Conservation (phyloP, 2,888 invertebrate genomes). For the Atrina japonica region DNA sequence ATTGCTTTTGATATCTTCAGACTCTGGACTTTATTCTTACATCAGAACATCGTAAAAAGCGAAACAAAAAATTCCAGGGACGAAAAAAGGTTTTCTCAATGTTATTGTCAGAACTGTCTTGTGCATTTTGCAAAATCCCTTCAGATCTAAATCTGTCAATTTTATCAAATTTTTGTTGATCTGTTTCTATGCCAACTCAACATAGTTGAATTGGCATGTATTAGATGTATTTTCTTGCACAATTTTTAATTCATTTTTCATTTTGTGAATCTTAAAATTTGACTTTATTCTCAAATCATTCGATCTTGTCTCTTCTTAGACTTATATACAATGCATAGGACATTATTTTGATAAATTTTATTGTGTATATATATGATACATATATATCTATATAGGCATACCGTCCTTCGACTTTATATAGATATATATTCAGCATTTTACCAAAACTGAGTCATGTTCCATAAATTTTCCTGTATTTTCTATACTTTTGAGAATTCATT, state of each 20-base stretch:
- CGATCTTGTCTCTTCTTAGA: too few relatives aligned
- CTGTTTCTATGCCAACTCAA: too few relatives aligned
- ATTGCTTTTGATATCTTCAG: slow-evolving; percentile 33
- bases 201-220: too few relatives aligned
- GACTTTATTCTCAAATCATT: background rate
- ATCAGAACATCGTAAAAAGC: slow-evolving; percentile 20
- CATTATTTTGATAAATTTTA: slow-evolving; percentile 10
- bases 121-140: slow-evolving; percentile 42
- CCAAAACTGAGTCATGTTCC: background rate
- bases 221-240: background rate
- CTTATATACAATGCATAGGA: slow-evolving; percentile 23
- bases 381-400: background rate
- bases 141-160: slow-evolving; percentile 27
- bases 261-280: background rate
- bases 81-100: slow-evolving; percentile 44
- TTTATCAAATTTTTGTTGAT: too few relatives aligned
- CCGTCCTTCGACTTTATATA: background rate
- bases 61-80: slow-evolving; percentile 31
- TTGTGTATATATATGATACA: too few relatives aligned
- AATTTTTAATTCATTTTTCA: background rate
- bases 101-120: slow-evolving; percentile 38
- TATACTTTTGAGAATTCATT: too few relatives aligned
- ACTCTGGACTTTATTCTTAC: slow-evolving; percentile 43
- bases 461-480: too few relatives aligned
- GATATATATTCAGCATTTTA: too few relatives aligned